A percentile compares a stretch with the other conserved stretches of the same genome.
Evolutionary conservation across 2,888 invertebrate genomes (phyloP).

Genomic region (Euphydryas editha): DNA sequence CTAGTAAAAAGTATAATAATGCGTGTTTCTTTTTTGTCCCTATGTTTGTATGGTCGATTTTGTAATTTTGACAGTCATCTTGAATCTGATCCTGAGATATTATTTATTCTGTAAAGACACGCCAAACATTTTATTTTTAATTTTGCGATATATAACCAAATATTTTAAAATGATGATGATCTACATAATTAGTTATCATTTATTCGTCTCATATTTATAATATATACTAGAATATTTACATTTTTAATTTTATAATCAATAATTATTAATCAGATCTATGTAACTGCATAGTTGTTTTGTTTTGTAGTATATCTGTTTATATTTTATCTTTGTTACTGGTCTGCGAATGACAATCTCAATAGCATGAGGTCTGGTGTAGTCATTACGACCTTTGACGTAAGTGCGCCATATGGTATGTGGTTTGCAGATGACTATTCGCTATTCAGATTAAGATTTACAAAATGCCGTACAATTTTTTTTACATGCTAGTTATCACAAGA

Average conservation of each 20-base stretch:
- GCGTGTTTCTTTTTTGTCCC: too few species aligned
- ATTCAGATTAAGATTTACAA: constrained; percentile 19
- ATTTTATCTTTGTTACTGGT: constrained; percentile 21
- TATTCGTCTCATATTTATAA: too few species aligned
- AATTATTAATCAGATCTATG: neutral
- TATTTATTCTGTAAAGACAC: too few species aligned
- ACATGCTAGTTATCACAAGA: neutral
- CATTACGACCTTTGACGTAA: constrained; percentile 34
- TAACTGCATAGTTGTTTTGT: constrained; percentile 21
- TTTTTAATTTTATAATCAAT: neutral
- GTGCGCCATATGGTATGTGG: constrained; percentile 38
- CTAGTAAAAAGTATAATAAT: too few species aligned
- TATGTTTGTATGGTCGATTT: too few species aligned
- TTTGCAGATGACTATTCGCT: constrained; percentile 28
- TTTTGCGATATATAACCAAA: too few species aligned
- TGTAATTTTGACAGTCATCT: too few species aligned
- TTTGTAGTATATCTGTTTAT: constrained; percentile 30
- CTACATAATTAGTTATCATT: too few species aligned
- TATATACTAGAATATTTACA: neutral
- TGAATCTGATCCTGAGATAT: too few species aligned
- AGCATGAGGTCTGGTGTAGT: constrained; percentile 37
- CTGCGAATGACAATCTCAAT: constrained; percentile 35
- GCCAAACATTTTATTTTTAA: too few species aligned
- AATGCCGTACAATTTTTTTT: neutral
- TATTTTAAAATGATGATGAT: too few species aligned